Base-by-base conservation (phyloP, 2,113 vertebrate genomes). In the Crocuta crocuta region DNA sequence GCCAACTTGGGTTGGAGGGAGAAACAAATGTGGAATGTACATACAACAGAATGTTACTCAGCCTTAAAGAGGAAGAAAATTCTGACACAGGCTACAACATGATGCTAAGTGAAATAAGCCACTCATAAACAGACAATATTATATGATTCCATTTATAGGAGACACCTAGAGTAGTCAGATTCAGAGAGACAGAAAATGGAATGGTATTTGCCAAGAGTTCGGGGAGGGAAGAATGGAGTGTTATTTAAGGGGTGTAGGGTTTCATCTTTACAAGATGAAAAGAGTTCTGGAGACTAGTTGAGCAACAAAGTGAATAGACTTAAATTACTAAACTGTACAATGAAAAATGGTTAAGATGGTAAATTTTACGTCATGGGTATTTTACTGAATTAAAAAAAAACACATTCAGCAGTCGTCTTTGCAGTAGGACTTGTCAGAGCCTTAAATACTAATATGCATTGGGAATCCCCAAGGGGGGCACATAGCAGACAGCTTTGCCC, bases 11-110 rank as follows among this genome's bases (percentile, higher is more conserved):
- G 61, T 10, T 74, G 66, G 68, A 70, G 10, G 16, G 53, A 45
- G 65, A 45, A 89, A 53, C 7, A 80, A 74, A 71, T 39, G 19
- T 31, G n/a, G 39, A 70, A n/a, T 85, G 76, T 23, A 48, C 33
- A 33, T n/a, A 43, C 10, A 66, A 74, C 35, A 45, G 48, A 94
- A 68, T 89, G 84, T 74, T 85, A 68, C 8, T 81, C 66, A 94
- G 28, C 8, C 70, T 89, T 95, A 71, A 93, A 76, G 78, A 97
- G n/a, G 45, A 87, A 93, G n/a, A 13, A 88, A 70, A 89, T 53
- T 58, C 58, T 66, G 61, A 93, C 33, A 93, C 35, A 13, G 39
- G 70, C 24, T 79, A 39, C 31, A 48, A 73, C 6, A 89, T 35
- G 12, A 73, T 26, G 48, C 6, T 81, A 58, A 90, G 35, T 48